Evolutionary conservation across 2,113 vertebrate genomes (phyloP), one percentile per base, ranked within the genome.

Genomic region (Pipa parva): DNA sequence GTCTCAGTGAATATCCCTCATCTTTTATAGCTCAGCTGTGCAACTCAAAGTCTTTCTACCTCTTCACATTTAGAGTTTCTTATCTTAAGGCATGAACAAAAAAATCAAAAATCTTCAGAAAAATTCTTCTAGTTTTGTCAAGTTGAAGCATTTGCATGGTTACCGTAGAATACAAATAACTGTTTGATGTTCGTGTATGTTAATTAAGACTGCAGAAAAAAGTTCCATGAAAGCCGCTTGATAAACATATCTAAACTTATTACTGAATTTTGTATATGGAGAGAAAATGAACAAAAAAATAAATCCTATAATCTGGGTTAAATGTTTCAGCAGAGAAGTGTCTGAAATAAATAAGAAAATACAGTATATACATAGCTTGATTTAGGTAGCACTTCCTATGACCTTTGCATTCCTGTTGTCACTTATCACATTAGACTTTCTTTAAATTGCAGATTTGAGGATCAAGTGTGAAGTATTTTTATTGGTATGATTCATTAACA

Each of bases 171-270:
- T 46, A 18, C 75, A 71, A 75, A 12, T 22, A 48, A 69, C 24
- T 10, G 17, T 71, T 56, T 55, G 21, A 68, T 27, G 52, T 50
- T 74, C 75, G 79, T 72, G n/a, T 60, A 72, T 54, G 15, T 74
- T 76, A 76, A 79, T 52, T 72, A 72, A 75, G 76, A 78, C 52
- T 71, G 73, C 75, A 73, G 71, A 77, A 50, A 25, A 17, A n/a
- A 26, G 9, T 54, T 54, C 27, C 11, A 27, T 28, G 7, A 27
- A 54, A 28, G 24, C 13, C 55, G 12, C 50, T 74, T 39, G 3
- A 12, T 45, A 77, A 74, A 74, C n/a, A 0, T 63, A 31, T 51
- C 52, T 67, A 12, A 28, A 72, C 76, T 74, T 36, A 72, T 75
- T 54, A 57, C 17, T 75, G 51, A 4, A 21, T 50, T 54, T 64